These are phyloP conservation scores for Mus spretus DNA, from an alignment of 2,797 vertebrate species.

Conservation along the genomic window DNA sequence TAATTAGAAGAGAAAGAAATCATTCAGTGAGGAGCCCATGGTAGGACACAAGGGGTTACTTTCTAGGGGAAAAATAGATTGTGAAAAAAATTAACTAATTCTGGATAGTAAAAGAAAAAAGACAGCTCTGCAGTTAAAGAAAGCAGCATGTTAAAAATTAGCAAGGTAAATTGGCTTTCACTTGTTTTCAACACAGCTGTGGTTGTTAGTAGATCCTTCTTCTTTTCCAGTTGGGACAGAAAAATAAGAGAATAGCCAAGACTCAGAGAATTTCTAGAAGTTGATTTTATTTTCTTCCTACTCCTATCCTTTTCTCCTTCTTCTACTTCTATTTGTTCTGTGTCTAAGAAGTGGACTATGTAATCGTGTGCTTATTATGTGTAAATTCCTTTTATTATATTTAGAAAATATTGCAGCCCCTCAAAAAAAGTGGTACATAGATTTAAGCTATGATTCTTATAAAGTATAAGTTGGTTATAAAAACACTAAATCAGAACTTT, in stretches of 20 bases:
- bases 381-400: background rate
- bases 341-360: conserved; percentile 16
- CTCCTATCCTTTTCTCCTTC: background rate
- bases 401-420: conserved; percentile 43
- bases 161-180: conserved; percentile 64
- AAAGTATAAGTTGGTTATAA: conserved; percentile 1
- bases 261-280: background rate
- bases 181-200: conserved; percentile 52
- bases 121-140: conserved; percentile 59
- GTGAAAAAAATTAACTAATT: conserved; percentile 74
- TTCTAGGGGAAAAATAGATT: conserved; percentile 78
- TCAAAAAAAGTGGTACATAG: background rate
- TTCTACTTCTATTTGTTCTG: background rate
- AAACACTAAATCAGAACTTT: conserved; percentile 53
- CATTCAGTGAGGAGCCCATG: conserved; percentile 75
- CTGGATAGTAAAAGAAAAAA: conserved; percentile 67
- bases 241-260: conserved; percentile 38
- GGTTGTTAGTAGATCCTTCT: background rate
- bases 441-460: conserved; percentile 24
- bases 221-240: background rate
- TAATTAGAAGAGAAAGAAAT: conserved; percentile 85
- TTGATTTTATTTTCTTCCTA: conserved; percentile 13
- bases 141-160: conserved; percentile 76
- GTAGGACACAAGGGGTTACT: conserved; percentile 82
- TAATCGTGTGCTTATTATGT: background rate